Evolutionary conservation across 1,140 invertebrate genomes (phyloP).

Genomic region (Bactericera cockerelli): DNA sequence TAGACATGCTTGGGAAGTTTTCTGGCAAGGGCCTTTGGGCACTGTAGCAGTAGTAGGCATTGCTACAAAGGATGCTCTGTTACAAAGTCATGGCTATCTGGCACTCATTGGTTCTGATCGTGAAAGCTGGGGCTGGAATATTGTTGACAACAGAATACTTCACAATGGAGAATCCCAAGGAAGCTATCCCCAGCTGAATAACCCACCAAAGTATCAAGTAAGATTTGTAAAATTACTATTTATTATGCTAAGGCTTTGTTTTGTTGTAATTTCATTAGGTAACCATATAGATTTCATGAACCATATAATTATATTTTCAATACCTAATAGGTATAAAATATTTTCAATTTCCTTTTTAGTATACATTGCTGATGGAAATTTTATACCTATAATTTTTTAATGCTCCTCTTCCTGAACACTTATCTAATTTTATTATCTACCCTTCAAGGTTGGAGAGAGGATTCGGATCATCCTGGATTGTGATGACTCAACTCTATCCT

Average conservation of each 20-base stretch:
- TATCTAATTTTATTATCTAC: too few relatives aligned
- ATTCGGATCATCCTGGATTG: conserved; percentile 95
- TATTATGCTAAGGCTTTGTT: background rate
- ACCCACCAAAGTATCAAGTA: conserved; percentile 96
- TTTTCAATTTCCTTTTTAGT: too few relatives aligned
- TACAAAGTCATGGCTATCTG: conserved; percentile 87
- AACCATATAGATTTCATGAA: too few relatives aligned
- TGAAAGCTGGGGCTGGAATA: conserved; percentile 98
- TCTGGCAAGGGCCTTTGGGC: conserved; percentile 95
- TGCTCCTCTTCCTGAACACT: too few relatives aligned
- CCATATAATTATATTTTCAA: too few relatives aligned
- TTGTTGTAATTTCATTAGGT: background rate
- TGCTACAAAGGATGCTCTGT: conserved; percentile 80
- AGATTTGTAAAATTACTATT: conserved; percentile 12
- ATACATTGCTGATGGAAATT: too few relatives aligned
- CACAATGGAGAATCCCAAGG: conserved; percentile 94
- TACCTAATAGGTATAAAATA: too few relatives aligned
- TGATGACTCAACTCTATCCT: conserved; percentile 90
- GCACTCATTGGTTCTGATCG: conserved; percentile 87
- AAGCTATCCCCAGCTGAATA: conserved; percentile 88
- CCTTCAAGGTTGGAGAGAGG: conserved; percentile 78
- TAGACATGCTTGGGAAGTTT: conserved; percentile 94
- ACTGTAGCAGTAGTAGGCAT: conserved; percentile 91
- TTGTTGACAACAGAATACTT: conserved; percentile 92
- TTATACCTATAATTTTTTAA: too few relatives aligned